A percentile compares a stretch with the other conserved stretches of the same genome.
phyloP scores from a whole-genome alignment of 2,113 vertebrate genomes.

The Melanerpes aurifrons region DNA sequence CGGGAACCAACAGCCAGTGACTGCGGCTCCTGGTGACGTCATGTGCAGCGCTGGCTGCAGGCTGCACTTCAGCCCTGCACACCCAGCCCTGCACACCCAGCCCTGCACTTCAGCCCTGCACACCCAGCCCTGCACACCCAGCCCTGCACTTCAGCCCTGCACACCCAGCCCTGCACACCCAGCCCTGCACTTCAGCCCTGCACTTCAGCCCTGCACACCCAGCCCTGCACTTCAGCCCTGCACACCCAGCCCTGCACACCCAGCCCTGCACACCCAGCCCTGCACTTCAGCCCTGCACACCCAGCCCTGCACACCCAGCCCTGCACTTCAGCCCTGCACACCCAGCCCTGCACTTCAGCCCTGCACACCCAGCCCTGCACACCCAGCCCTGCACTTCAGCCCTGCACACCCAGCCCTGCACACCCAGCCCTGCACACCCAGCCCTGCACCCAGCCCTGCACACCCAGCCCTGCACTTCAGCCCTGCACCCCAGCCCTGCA shows the following conservation, averaged over 20 bases:
- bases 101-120: background rate
- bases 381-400: no score
- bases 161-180: background rate
- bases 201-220: background rate
- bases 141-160: background rate
- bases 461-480: no score
- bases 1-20: slow-evolving; percentile 55
- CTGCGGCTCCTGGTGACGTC: slow-evolving; percentile 33
- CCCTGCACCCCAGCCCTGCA: no score
- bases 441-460: no score
- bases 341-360: no score
- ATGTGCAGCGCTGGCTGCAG: slow-evolving; percentile 47
- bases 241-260: background rate
- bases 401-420: no score
- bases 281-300: background rate
- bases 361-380: no score
- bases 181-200: background rate
- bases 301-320: background rate
- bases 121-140: background rate
- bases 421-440: no score
- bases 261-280: no score
- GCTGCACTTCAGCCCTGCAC: background rate
- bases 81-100: background rate
- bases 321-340: no score
- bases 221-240: background rate